These are phyloP conservation scores for Dryas iulia DNA, from an alignment of 1,140 invertebrate genomes.

Conservation along the genomic window DNA sequence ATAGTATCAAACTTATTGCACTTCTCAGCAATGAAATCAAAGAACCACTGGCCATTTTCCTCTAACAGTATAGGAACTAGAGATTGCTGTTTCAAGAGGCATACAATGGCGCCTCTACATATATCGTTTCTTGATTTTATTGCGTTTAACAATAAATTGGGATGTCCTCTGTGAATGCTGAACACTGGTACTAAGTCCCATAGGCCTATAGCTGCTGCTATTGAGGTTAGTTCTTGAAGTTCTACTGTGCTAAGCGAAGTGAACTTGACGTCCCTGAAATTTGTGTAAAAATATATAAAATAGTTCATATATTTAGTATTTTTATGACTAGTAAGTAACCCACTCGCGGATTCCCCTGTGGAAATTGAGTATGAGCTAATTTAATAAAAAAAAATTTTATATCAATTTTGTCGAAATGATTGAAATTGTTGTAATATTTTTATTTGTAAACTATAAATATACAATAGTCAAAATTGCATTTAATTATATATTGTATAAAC, in stretches of 20 bases:
- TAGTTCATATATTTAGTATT: too few relatives aligned
- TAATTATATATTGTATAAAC: too few relatives aligned
- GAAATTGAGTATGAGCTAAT: too few relatives aligned
- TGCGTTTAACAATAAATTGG: slow-evolving; percentile 48
- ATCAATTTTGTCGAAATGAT: too few relatives aligned
- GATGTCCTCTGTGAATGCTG: slow-evolving; percentile 56
- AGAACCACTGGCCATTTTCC: slow-evolving; percentile 66
- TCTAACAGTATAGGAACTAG: slow-evolving; percentile 62
- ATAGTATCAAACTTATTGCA: slow-evolving; percentile 59
- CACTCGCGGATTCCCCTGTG: too few relatives aligned
- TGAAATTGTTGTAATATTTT: too few relatives aligned
- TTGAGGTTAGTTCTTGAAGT: slow-evolving; percentile 52
- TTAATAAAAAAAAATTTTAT: too few relatives aligned
- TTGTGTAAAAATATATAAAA: not conserved
- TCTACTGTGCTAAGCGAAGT: slow-evolving; percentile 45
- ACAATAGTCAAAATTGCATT: too few relatives aligned
- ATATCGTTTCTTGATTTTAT: slow-evolving; percentile 49
- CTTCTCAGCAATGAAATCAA: slow-evolving; percentile 61
- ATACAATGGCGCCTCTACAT: slow-evolving; percentile 58
- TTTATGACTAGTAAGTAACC: too few relatives aligned
- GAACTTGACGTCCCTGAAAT: slow-evolving; percentile 55
- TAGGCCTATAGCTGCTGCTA: slow-evolving; percentile 55
- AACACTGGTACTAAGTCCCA: slow-evolving; percentile 66
- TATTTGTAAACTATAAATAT: too few relatives aligned
- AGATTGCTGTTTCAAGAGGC: slow-evolving; percentile 47